Evolutionary conservation across 2,113 vertebrate species (phyloP), one percentile per base, ranked within the genome.

Genomic region (Progne subis): DNA sequence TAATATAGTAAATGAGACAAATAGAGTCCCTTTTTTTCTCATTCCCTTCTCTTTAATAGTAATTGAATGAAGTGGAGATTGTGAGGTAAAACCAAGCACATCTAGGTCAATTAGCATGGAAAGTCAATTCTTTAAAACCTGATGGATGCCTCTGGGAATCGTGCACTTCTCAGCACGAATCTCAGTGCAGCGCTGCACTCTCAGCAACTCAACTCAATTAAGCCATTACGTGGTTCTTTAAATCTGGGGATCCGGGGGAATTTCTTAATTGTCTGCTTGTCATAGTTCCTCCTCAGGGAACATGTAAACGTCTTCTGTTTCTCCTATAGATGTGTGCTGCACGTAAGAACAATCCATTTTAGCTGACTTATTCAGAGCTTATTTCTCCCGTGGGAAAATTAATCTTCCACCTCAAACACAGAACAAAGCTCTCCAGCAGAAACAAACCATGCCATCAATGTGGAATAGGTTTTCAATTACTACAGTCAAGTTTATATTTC

Each of bases 101-200:
- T 96, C 92, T 96, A 91, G 88, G 95, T 97, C 96, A 97, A 96
- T 96, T 96, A 96, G 92, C 96, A 94, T 94, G 92, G 92, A 93
- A 96, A 96, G 96, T 94, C 96, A 97, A 91, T 95, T 96, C 96
- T 96, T 94, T 92, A 87, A 91, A 89, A 93, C 70, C 95, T 92
- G 95, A 96, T 82, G 95, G 95, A 92, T 96, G 89, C 88, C 90
- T 94, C 96, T 96, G 96, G 96, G 95, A 97, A 97, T 96, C 9
- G 23, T 0, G 0, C 94, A 59, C 94, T 94, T 95, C 96, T 94
- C 96, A 96, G 96, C 95, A 97, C 81, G 91, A 94, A 94, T 63
- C 92, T 87, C 88, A 92, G 92, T 3, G 3, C 91, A 95, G 92
- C 1, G 29, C 94, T 3, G 43, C 88, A 87, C 91, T 94, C 95